phyloP scores from a whole-genome alignment of 2,888 invertebrate species.

The Agrotis clavis region DNA sequence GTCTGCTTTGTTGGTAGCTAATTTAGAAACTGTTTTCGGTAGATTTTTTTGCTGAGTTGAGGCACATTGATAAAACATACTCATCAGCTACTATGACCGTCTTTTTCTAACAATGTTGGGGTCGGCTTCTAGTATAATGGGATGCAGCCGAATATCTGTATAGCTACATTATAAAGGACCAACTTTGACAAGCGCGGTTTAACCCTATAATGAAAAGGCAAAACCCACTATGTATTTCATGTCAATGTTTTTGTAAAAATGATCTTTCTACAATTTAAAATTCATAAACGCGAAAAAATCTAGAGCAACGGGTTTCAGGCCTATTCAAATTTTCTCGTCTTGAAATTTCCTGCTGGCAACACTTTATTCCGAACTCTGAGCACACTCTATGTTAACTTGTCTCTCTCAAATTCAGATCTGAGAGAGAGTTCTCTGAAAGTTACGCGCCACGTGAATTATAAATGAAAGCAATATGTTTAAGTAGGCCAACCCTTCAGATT shows the following conservation, averaged over 20 bases:
- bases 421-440: constrained; percentile 54
- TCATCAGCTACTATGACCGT: too few relatives aligned
- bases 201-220: too few relatives aligned
- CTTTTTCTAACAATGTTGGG: too few relatives aligned
- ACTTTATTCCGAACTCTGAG: constrained; percentile 24
- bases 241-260: too few relatives aligned
- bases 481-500: constrained; percentile 55
- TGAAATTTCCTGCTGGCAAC: constrained; percentile 10
- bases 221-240: too few relatives aligned
- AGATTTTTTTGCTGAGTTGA: neutral
- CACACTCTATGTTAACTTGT: constrained; percentile 46
- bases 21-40: constrained; percentile 4
- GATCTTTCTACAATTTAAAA: neutral
- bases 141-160: too few relatives aligned
- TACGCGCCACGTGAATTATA: constrained; percentile 65
- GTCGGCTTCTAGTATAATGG: too few relatives aligned
- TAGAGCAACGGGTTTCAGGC: neutral
- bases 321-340: constrained; percentile 18
- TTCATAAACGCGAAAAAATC: constrained; percentile 15
- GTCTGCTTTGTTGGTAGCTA: constrained; percentile 1
- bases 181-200: too few relatives aligned
- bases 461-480: constrained; percentile 70
- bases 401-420: constrained; percentile 56
- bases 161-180: too few relatives aligned
- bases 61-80: neutral